Percentiles rank a stretch among this genome's conserved stretches.
phyloP scores from a whole-genome alignment of 2,888 invertebrate genomes.

The Loripinus fragilis region DNA sequence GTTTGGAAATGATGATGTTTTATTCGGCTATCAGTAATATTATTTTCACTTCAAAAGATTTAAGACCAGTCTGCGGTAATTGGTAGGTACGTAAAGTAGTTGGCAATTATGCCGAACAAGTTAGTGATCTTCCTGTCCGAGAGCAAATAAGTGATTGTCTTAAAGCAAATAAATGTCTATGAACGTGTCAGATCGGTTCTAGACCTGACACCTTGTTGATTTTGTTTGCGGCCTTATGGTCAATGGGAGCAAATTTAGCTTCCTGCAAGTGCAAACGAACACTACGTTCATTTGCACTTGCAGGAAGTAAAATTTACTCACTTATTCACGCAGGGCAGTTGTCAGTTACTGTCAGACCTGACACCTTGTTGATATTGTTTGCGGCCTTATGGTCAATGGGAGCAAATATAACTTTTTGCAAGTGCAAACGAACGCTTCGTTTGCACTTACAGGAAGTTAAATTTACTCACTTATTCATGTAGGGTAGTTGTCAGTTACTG shows the following conservation, averaged over 20 bases:
- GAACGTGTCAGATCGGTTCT: background rate
- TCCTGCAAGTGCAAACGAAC: no score
- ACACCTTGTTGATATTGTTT: slow-evolving; percentile 11
- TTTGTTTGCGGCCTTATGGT: background rate
- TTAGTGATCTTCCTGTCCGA: slow-evolving; percentile 44
- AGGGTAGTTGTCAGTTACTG: no score
- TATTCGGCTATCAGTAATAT: slow-evolving; percentile 13
- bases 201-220: slow-evolving; percentile 18
- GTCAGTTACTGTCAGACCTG: no score
- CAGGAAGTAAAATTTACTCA: no score
- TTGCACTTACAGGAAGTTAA: no score
- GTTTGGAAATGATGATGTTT: background rate
- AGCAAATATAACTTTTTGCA: no score
- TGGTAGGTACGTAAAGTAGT: slow-evolving; percentile 16
- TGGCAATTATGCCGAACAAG: slow-evolving; percentile 39
- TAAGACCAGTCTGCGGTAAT: slow-evolving; percentile 11
- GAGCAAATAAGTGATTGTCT: slow-evolving; percentile 16
- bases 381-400: no score
- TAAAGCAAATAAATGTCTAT: slow-evolving; percentile 16
- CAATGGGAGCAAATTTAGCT: no score
- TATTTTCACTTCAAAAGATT: slow-evolving; percentile 9
- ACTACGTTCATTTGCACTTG: no score
- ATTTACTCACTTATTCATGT: no score
- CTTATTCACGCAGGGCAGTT: no score
- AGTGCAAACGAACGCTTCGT: no score